Percentiles rank a stretch among this genome's conserved stretches.
phyloP scores from a whole-genome alignment of 2,888 invertebrate genomes.

The Phrixothrix hirtus region DNA sequence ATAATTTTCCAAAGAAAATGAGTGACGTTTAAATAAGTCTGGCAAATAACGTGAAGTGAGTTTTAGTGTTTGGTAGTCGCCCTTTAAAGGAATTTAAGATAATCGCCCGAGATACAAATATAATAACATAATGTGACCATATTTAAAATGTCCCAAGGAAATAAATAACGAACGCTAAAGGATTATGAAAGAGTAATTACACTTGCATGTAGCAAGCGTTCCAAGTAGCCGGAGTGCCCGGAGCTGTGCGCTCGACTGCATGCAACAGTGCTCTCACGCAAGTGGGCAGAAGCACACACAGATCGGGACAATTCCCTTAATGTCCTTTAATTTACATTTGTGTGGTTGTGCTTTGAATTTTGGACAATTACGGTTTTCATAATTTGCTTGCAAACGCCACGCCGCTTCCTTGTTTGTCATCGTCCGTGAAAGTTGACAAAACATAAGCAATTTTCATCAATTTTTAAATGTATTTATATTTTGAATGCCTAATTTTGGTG shows the following conservation, averaged over 20 bases:
- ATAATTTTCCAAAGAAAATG: too few species aligned
- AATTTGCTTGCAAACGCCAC: conserved; percentile 12
- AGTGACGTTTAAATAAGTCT: too few species aligned
- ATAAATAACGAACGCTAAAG: conserved; percentile 44
- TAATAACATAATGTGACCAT: conserved; percentile 36
- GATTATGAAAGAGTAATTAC: conserved; percentile 46
- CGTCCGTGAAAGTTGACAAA: conserved; percentile 23
- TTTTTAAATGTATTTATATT: neutral
- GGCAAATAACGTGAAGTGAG: too few species aligned
- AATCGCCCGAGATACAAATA: conserved; percentile 30
- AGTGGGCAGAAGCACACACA: conserved; percentile 30
- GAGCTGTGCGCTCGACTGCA: conserved; percentile 35
- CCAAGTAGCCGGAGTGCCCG: conserved; percentile 48
- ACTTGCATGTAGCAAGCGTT: conserved; percentile 46
- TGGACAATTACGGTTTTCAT: conserved; percentile 18
- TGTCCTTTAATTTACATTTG: conserved; percentile 32
- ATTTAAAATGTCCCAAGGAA: conserved; percentile 40
- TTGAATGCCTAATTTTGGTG: too few species aligned
- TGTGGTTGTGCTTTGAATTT: conserved; percentile 25
- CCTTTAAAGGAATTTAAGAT: conserved; percentile 20
- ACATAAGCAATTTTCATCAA: conserved; percentile 8
- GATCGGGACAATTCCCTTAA: conserved; percentile 33
- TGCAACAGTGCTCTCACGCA: conserved; percentile 39
- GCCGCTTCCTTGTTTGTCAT: conserved; percentile 20
- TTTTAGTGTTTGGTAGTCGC: too few species aligned